Evolutionary conservation across 2,113 vertebrate genomes (phyloP).

Genomic region (Geococcyx californianus): DNA sequence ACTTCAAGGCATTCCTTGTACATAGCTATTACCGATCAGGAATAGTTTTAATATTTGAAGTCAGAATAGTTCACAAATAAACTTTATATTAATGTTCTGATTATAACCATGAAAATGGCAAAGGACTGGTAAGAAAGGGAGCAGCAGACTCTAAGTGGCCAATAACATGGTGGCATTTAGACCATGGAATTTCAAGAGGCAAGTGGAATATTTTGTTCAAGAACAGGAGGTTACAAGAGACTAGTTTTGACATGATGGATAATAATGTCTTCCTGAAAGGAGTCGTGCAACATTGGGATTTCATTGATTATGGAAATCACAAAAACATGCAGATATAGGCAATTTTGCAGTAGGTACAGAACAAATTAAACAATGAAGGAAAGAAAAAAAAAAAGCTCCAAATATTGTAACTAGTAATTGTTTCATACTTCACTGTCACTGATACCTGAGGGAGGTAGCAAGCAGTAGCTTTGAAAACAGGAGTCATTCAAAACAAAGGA

Average conservation of each 20-base stretch:
- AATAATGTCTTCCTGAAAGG: not conserved
- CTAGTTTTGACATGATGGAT: not conserved
- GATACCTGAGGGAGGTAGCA: not conserved
- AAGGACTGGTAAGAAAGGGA: not conserved
- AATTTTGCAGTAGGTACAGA: not conserved
- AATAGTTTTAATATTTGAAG: constrained; percentile 3
- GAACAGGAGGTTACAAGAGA: not conserved
- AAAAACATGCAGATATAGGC: not conserved
- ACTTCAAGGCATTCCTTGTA: constrained; percentile 26
- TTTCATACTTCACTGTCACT: not conserved
- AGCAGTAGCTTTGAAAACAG: not conserved
- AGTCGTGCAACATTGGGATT: not conserved
- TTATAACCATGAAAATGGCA: not conserved
- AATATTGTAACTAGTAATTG: not conserved
- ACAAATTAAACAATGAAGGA: not conserved
- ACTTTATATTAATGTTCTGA: not conserved
- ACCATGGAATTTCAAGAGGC: not conserved
- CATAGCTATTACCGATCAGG: not conserved
- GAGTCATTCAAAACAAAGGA: not conserved
- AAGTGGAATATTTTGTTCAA: not conserved
- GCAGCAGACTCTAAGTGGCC: not conserved
- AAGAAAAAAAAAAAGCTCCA: not conserved
- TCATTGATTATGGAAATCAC: not conserved
- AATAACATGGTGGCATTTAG: not conserved
- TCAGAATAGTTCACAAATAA: not conserved